phyloP scores from a whole-genome alignment of 2,888 invertebrate species.

The Danaus chrysippus region DNA sequence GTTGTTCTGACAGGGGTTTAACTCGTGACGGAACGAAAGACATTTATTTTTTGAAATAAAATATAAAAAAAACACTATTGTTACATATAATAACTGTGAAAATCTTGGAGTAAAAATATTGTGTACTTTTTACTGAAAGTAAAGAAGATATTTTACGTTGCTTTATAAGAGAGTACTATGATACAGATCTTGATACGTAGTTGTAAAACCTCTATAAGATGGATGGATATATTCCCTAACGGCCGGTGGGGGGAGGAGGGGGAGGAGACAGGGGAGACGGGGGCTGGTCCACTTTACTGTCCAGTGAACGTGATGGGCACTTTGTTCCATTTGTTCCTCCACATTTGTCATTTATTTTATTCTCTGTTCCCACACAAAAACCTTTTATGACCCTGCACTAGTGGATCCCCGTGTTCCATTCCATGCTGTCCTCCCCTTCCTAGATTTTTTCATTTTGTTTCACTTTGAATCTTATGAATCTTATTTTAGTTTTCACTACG shows the following conservation, averaged over 20 bases:
- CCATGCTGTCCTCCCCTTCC: slow-evolving; percentile 21
- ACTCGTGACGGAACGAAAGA: slow-evolving; percentile 44
- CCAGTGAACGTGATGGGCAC: slow-evolving; percentile 25
- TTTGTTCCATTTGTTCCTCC: slow-evolving; percentile 29
- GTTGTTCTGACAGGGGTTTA: slow-evolving; percentile 37
- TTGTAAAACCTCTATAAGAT: not conserved
- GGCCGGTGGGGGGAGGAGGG: not conserved
- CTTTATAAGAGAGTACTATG: no score
- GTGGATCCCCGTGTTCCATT: slow-evolving; percentile 25
- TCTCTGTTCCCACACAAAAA: slow-evolving; percentile 35
- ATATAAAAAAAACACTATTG: not conserved
- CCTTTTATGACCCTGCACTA: slow-evolving; percentile 27
- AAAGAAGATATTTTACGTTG: no score
- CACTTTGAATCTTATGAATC: not conserved
- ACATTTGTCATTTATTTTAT: slow-evolving; percentile 42
- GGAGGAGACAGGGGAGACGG: not conserved
- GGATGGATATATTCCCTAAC: not conserved
- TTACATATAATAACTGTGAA: not conserved
- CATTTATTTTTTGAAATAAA: not conserved
- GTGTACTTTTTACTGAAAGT: not conserved
- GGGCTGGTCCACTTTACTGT: slow-evolving; percentile 19
- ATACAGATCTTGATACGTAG: no score
- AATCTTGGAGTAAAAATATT: not conserved
- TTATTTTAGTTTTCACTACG: no score
- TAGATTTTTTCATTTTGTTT: slow-evolving; percentile 14